Conservation (phyloP, 2,888 invertebrate genomes). For the Cenopis cana region DNA sequence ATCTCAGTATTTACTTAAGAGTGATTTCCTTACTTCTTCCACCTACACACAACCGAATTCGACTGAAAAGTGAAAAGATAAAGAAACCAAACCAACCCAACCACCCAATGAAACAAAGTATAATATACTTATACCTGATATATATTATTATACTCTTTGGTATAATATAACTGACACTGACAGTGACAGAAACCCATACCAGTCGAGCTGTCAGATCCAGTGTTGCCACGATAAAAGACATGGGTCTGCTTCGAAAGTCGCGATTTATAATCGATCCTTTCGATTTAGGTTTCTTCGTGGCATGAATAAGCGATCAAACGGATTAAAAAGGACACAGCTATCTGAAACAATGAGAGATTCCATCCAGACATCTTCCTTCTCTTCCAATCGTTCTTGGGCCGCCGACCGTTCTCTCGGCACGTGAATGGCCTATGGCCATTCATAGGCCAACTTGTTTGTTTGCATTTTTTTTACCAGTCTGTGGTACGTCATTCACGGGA, state of each 20-base stretch:
- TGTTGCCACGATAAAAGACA: neutral
- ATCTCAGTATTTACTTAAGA: neutral
- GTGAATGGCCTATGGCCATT: conserved; percentile 15
- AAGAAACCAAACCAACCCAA: too few relatives aligned
- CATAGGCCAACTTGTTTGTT: conserved; percentile 31
- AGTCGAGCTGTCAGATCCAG: neutral
- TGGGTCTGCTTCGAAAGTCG: neutral
- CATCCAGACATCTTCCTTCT: too few relatives aligned
- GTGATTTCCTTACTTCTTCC: neutral
- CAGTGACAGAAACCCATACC: neutral
- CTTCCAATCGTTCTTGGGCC: too few relatives aligned
- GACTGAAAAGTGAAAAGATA: neutral
- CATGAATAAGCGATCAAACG: too few relatives aligned
- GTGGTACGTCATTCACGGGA: conserved; percentile 38
- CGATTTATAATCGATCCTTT: conserved; percentile 9
- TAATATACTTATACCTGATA: too few relatives aligned
- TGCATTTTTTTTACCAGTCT: conserved; percentile 34
- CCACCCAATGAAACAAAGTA: too few relatives aligned
- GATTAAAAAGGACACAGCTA: neutral
- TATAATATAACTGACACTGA: neutral
- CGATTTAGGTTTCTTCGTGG: neutral
- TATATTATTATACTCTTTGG: too few relatives aligned
- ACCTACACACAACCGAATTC: neutral
- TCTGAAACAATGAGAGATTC: neutral
- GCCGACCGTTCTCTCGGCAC: too few relatives aligned